phyloP scores from a whole-genome alignment of 1,140 invertebrate species.

The Pectinophora gossypiella region DNA sequence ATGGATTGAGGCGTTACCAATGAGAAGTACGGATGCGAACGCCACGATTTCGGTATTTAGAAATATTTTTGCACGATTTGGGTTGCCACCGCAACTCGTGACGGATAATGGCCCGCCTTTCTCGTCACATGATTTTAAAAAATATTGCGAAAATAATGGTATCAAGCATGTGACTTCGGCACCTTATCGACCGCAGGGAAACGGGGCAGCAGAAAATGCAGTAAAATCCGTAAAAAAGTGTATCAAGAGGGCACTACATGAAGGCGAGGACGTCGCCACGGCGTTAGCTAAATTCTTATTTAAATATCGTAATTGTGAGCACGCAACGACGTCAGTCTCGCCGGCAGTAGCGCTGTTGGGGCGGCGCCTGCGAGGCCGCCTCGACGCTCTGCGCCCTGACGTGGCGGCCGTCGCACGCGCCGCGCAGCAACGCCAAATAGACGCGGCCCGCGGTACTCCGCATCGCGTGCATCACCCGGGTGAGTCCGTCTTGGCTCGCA shows the following conservation, averaged over 20 bases:
- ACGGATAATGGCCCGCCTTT: constrained; percentile 25
- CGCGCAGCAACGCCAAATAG: neutral
- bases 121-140: constrained; percentile 16
- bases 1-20: too few species aligned
- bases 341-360: constrained; percentile 10
- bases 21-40: too few species aligned
- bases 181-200: constrained; percentile 30
- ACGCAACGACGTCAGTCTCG: constrained; percentile 11
- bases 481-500: neutral
- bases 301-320: constrained; percentile 16
- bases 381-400: neutral
- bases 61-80: too few species aligned
- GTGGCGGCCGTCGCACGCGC: constrained; percentile 2
- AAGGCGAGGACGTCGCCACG: constrained; percentile 5
- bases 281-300: constrained; percentile 20
- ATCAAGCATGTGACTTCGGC: constrained; percentile 23
- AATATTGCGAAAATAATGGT: constrained; percentile 20
- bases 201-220: constrained; percentile 34
- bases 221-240: too few species aligned
- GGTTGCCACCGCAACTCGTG: constrained; percentile 22
- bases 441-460: neutral
- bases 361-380: neutral
- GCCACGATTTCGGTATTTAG: neutral
- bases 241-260: constrained; percentile 8
- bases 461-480: neutral